A percentile compares a stretch with the other conserved stretches of the same genome.
phyloP scores from a whole-genome alignment of 2,113 vertebrate species.

The Ondatra zibethicus region DNA sequence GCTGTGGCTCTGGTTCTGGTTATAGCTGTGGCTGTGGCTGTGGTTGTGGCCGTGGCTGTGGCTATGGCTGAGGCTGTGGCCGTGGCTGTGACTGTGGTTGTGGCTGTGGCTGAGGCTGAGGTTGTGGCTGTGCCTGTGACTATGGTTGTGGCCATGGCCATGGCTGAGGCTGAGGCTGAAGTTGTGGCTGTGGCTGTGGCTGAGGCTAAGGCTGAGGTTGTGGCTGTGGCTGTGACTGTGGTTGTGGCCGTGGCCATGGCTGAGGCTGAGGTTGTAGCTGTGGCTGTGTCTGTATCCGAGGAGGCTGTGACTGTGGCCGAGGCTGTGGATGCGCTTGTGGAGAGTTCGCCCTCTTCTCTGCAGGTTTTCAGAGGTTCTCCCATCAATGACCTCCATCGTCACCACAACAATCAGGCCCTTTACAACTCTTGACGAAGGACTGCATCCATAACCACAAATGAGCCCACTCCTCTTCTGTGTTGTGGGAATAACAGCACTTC shows the following conservation, averaged over 20 bases:
- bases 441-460: no score
- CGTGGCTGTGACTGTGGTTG: neutral
- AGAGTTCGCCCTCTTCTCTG: neutral
- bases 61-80: neutral
- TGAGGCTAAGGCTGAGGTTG: neutral
- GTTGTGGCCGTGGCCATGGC: neutral
- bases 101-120: neutral
- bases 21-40: neutral
- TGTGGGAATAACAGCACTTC: neutral
- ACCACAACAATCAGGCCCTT: neutral
- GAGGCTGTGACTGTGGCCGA: neutral
- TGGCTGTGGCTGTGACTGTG: neutral
- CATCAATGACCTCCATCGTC: neutral
- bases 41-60: neutral
- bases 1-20: neutral
- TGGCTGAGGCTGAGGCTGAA: no score
- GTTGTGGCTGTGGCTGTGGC: neutral
- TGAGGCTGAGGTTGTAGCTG: neutral
- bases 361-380: neutral
- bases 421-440: neutral
- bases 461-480: neutral
- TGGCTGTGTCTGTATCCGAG: neutral
- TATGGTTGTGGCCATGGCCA: neutral
- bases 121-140: neutral
- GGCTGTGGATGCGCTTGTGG: neutral